Conservation (phyloP, 2,113 vertebrate species). For the Xiphophorus maculatus region DNA sequence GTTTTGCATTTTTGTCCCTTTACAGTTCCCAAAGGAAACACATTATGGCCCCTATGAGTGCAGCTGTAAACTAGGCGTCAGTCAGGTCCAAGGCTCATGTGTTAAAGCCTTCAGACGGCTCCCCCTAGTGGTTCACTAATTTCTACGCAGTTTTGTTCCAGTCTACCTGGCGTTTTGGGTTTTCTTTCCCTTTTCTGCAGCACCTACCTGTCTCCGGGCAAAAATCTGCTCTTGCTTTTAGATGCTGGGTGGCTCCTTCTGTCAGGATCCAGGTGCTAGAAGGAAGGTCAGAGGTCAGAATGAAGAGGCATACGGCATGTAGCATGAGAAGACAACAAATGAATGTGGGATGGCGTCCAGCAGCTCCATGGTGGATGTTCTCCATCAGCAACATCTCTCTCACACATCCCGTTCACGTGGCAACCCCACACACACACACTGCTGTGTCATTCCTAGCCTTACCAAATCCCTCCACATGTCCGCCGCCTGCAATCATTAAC, state of each 20-base stretch:
- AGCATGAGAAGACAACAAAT: not conserved
- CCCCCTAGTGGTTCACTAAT: not conserved
- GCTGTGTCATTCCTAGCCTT: too few species aligned
- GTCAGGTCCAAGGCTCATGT: not conserved
- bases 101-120: not conserved
- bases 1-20: too few species aligned
- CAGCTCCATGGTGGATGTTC: too few species aligned
- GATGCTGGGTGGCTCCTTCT: constrained; percentile 32
- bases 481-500: too few species aligned
- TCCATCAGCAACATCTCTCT: too few species aligned
- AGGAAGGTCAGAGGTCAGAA: constrained; percentile 10
- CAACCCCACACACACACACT: too few species aligned
- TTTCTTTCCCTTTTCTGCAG: not conserved
- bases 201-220: constrained; percentile 51
- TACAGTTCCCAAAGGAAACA: too few species aligned
- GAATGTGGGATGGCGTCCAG: too few species aligned
- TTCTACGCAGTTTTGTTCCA: not conserved
- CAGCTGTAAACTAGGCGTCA: too few species aligned
- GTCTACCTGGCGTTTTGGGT: not conserved
- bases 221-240: constrained; percentile 52
- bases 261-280: constrained; percentile 37
- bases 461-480: too few species aligned
- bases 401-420: too few species aligned
- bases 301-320: not conserved
- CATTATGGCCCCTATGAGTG: too few species aligned